Conservation (phyloP, 1,140 invertebrate species). For the Ctenoplectra terminalis region DNA sequence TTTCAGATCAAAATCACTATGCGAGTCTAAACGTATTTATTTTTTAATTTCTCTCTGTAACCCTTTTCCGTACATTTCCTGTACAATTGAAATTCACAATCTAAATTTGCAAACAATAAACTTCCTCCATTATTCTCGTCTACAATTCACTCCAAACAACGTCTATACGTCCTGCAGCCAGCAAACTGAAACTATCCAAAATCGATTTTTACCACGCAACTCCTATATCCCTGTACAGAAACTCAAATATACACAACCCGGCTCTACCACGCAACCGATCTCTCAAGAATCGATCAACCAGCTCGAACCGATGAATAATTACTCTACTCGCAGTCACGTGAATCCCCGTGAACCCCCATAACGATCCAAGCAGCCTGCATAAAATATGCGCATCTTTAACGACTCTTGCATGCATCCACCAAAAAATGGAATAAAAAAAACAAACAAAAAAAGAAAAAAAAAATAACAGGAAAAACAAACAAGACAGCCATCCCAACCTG, state of each 20-base stretch:
- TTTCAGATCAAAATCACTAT: no score
- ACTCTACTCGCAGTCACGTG: background rate
- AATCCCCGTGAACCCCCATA: background rate
- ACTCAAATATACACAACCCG: background rate
- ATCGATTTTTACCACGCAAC: background rate
- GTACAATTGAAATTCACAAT: background rate
- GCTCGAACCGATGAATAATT: constrained; percentile 26
- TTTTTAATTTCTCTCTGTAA: no score
- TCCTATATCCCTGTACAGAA: background rate
- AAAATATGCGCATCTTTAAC: constrained; percentile 12
- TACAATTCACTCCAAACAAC: background rate
- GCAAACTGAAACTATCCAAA: background rate
- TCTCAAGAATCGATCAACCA: constrained; percentile 12
- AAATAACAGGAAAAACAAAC: no score
- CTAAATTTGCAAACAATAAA: background rate
- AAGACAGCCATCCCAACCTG: no score
- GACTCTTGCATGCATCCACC: no score
- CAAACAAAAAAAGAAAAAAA: background rate
- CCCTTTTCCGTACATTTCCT: no score
- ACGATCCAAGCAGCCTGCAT: background rate
- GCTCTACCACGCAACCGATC: background rate
- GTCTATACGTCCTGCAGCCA: background rate
- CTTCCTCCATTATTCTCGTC: background rate
- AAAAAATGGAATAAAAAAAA: background rate
- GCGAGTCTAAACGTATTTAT: no score